These are phyloP conservation scores for Cataglyphis livida DNA, from an alignment of 2,888 invertebrate species.

Conservation along the genomic window DNA sequence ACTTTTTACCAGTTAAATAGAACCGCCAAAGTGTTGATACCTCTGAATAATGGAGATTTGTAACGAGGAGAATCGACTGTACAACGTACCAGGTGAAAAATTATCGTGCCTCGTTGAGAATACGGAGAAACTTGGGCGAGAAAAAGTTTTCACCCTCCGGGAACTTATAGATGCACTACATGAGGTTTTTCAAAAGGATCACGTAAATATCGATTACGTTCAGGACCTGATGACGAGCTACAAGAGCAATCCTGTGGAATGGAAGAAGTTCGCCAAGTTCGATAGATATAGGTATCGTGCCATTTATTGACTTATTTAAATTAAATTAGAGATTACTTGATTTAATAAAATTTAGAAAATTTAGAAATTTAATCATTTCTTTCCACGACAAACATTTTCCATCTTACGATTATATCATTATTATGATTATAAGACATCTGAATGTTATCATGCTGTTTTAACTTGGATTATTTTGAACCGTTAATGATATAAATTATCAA, in stretches of 20 bases:
- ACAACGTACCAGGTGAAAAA: slow-evolving; percentile 33
- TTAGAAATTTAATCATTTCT: background rate
- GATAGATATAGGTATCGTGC: slow-evolving; percentile 92
- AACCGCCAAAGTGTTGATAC: slow-evolving; percentile 16
- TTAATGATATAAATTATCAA: background rate
- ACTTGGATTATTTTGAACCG: background rate
- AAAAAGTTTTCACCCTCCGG: slow-evolving; percentile 85
- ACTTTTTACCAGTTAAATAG: slow-evolving; percentile 24
- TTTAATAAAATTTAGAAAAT: background rate
- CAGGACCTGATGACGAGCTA: slow-evolving; percentile 92
- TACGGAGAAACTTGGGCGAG: slow-evolving; percentile 43
- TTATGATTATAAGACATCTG: background rate
- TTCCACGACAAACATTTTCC: background rate
- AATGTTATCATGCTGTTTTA: background rate
- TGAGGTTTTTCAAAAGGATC: slow-evolving; percentile 91
- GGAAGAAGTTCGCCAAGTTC: slow-evolving; percentile 97
- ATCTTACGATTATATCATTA: background rate
- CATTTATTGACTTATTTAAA: background rate
- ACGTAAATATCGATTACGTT: slow-evolving; percentile 96
- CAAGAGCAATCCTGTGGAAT: slow-evolving; percentile 95
- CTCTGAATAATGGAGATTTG: slow-evolving; percentile 72
- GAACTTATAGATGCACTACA: slow-evolving; percentile 91
- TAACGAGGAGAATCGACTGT: slow-evolving; percentile 51
- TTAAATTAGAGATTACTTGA: background rate
- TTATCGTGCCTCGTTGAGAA: slow-evolving; percentile 11